phyloP scores from a whole-genome alignment of 92 coral and sea anemone genomes.

The Siderastrea radians region DNA sequence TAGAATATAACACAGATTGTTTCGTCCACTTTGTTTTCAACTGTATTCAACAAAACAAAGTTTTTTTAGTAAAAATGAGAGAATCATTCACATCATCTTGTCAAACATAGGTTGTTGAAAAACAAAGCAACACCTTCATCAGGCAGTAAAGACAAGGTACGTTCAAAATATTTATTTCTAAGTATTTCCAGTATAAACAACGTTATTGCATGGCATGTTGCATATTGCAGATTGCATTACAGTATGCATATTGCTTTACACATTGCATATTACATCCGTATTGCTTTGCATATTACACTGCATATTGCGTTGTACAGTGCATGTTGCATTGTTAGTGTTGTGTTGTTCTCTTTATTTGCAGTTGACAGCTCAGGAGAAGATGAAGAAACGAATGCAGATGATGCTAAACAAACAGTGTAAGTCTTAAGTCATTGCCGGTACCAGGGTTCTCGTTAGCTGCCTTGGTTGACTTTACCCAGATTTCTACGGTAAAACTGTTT shows the following conservation, averaged over 20 bases:
- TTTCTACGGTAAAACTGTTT: background rate
- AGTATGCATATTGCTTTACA: background rate
- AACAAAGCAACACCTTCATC: constrained; percentile 55
- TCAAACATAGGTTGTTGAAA: constrained; percentile 33
- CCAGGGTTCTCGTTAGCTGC: background rate
- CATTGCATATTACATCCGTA: background rate
- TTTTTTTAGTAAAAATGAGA: no score
- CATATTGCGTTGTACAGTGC: background rate
- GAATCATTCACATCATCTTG: no score
- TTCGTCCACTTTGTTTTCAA: no score
- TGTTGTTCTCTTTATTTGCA: constrained; percentile 16
- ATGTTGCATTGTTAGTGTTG: background rate
- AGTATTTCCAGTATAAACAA: background rate
- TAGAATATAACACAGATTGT: no score
- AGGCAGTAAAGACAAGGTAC: constrained; percentile 74
- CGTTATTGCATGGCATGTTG: background rate
- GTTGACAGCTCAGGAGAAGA: constrained; percentile 88
- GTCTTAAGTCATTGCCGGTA: background rate
- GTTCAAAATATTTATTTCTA: background rate
- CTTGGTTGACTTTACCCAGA: background rate
- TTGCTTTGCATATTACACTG: background rate
- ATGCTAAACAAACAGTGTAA: constrained; percentile 94
- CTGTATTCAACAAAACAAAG: no score
- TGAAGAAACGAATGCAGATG: constrained; percentile 96
- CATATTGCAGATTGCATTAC: background rate